These are phyloP conservation scores for Notarius lentiginosus DNA, from an alignment of 2,113 vertebrate species.

Conservation along the genomic window DNA sequence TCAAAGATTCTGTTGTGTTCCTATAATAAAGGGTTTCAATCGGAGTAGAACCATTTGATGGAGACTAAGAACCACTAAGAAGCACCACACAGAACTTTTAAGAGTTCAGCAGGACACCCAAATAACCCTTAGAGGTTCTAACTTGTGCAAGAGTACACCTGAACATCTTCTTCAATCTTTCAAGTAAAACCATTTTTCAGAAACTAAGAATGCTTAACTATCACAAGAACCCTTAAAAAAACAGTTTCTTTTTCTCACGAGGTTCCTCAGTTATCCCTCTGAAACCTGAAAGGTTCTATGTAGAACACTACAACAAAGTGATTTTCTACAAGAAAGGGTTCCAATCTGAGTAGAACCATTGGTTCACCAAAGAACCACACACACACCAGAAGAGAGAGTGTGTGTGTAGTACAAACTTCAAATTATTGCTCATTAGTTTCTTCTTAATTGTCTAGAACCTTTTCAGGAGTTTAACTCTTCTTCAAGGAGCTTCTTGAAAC, in stretches of 20 bases:
- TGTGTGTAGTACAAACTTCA: background rate
- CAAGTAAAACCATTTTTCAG: background rate
- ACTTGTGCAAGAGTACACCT: background rate
- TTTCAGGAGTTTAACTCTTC: background rate
- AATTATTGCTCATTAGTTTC: background rate
- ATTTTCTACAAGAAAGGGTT: background rate
- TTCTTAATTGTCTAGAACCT: background rate
- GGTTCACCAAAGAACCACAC: background rate
- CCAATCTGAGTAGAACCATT: background rate
- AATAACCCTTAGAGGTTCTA: background rate
- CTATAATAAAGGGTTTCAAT: background rate
- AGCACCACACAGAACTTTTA: background rate
- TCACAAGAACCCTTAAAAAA: background rate
- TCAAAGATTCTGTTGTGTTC: background rate
- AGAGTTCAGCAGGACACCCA: background rate
- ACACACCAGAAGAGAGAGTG: too few relatives aligned
- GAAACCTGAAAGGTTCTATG: background rate
- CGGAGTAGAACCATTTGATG: background rate
- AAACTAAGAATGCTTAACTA: background rate
- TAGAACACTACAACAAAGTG: background rate
- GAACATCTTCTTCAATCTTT: background rate
- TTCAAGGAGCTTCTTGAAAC: background rate
- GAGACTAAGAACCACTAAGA: background rate
- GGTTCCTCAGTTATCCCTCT: background rate
- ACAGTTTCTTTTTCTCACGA: background rate